phyloP scores from a whole-genome alignment of 2,888 invertebrate species.

The Heliconius charithonia region DNA sequence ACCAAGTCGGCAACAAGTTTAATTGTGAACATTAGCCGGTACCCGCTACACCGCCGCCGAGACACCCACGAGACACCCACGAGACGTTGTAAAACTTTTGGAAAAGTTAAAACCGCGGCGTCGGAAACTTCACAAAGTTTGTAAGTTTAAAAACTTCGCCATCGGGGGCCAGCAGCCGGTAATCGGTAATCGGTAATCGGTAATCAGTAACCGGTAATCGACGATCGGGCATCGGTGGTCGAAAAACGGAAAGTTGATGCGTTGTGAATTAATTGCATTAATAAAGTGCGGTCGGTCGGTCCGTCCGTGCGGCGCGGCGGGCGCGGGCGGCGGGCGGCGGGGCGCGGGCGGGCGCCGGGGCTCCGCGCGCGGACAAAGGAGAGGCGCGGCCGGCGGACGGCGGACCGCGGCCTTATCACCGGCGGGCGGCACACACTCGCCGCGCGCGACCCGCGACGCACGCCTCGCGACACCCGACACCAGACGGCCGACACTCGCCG shows the following conservation, averaged over 20 bases:
- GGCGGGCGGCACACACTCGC: slow-evolving; percentile 75
- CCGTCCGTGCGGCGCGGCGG: slow-evolving; percentile 36
- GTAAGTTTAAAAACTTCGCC: slow-evolving; percentile 45
- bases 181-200: background rate
- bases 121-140: slow-evolving; percentile 55
- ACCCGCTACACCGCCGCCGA: slow-evolving; percentile 47
- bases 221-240: slow-evolving; percentile 41
- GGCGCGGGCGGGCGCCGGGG: slow-evolving; percentile 59
- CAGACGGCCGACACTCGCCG: slow-evolving; percentile 2
- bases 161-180: background rate
- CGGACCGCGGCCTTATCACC: slow-evolving; percentile 77
- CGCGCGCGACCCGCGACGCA: slow-evolving; percentile 73
- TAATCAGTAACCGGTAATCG: background rate
- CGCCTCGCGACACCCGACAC: slow-evolving; percentile 54
- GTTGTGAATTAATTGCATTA: slow-evolving; percentile 74
- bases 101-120: slow-evolving; percentile 59
- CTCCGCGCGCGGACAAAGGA: slow-evolving; percentile 74
- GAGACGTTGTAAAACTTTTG: slow-evolving; percentile 61
- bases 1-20: slow-evolving; percentile 36
- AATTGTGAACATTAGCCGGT: slow-evolving; percentile 36
- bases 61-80: slow-evolving; percentile 55
- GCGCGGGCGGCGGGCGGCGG: slow-evolving; percentile 49
- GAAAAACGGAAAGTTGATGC: slow-evolving; percentile 60
- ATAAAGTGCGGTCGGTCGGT: slow-evolving; percentile 72
- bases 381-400: slow-evolving; percentile 73